These are phyloP conservation scores for Enteromius paludinosus DNA, from an alignment of 2,797 vertebrate genomes.

Conservation along the genomic window DNA sequence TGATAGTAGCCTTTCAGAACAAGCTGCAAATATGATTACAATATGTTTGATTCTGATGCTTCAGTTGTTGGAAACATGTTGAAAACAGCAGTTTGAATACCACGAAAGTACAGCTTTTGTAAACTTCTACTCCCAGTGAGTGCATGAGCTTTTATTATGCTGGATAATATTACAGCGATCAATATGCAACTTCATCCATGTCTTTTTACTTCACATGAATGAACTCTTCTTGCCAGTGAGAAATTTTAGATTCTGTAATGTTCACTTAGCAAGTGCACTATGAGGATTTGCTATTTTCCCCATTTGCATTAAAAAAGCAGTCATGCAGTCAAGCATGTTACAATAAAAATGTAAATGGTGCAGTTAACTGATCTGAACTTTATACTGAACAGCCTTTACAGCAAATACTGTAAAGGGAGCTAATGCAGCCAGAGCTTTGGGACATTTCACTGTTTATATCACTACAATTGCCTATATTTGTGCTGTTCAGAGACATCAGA, in stretches of 20 bases:
- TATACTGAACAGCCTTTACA: background rate
- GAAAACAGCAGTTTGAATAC: slow-evolving; percentile 11
- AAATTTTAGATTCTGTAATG: slow-evolving; percentile 1
- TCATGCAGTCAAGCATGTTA: slow-evolving; percentile 21
- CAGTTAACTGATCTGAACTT: slow-evolving; percentile 16
- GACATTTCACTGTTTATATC: background rate
- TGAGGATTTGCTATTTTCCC: slow-evolving; percentile 18
- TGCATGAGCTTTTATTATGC: background rate
- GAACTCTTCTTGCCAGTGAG: background rate
- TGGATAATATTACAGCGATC: slow-evolving; percentile 1
- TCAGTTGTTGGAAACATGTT: slow-evolving; percentile 11
- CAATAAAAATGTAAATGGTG: slow-evolving; percentile 8
- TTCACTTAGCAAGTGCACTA: background rate
- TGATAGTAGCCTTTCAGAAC: slow-evolving; percentile 4
- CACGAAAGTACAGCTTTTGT: background rate
- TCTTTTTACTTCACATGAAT: background rate
- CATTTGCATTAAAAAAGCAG: slow-evolving; percentile 19
- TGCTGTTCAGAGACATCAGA: background rate
- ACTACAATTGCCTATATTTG: background rate
- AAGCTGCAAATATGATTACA: slow-evolving; percentile 31
- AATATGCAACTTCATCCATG: background rate
- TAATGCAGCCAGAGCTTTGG: background rate
- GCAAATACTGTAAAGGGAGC: background rate
- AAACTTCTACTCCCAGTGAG: background rate
- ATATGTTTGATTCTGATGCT: slow-evolving; percentile 29